phyloP scores from a whole-genome alignment of 1,140 invertebrate genomes.

The Drosophila bifasciata region DNA sequence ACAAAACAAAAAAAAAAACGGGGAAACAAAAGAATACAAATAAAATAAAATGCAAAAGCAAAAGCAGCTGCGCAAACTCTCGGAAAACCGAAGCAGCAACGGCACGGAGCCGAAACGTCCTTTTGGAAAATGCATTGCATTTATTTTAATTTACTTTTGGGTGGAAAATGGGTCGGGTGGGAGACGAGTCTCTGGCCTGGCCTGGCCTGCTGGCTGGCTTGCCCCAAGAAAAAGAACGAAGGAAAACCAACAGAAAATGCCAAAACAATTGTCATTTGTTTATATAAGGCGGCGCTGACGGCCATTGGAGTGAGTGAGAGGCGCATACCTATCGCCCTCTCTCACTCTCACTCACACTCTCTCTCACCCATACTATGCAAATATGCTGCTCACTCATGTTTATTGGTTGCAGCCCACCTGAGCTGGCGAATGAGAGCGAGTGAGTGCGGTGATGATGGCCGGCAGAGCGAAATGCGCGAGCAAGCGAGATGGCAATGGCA shows the following conservation, averaged over 20 bases:
- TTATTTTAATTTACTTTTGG: slow-evolving; percentile 83
- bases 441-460: slow-evolving; percentile 18
- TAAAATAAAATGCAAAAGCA: slow-evolving; percentile 43
- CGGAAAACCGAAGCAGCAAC: slow-evolving; percentile 19
- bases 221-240: slow-evolving; percentile 32
- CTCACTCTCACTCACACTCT: slow-evolving; percentile 22
- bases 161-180: slow-evolving; percentile 2
- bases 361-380: slow-evolving; percentile 68
- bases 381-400: slow-evolving; percentile 80
- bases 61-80: slow-evolving; percentile 74
- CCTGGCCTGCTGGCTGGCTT: background rate
- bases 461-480: slow-evolving; percentile 15
- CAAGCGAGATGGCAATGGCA: slow-evolving; percentile 37
- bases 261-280: slow-evolving; percentile 83
- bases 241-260: slow-evolving; percentile 67
- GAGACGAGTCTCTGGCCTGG: no score
- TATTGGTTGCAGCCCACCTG: slow-evolving; percentile 83
- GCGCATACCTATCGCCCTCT: slow-evolving; percentile 35
- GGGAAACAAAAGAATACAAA: slow-evolving; percentile 45
- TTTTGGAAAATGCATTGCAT: slow-evolving; percentile 65
- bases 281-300: slow-evolving; percentile 69
- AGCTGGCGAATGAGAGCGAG: slow-evolving; percentile 13
- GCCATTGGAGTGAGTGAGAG: slow-evolving; percentile 65
- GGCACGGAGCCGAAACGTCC: slow-evolving; percentile 9
- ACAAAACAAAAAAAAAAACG: slow-evolving; percentile 17